Evolutionary conservation across 2,888 invertebrate species (phyloP).

Genomic region (Machimus rusticus): DNA sequence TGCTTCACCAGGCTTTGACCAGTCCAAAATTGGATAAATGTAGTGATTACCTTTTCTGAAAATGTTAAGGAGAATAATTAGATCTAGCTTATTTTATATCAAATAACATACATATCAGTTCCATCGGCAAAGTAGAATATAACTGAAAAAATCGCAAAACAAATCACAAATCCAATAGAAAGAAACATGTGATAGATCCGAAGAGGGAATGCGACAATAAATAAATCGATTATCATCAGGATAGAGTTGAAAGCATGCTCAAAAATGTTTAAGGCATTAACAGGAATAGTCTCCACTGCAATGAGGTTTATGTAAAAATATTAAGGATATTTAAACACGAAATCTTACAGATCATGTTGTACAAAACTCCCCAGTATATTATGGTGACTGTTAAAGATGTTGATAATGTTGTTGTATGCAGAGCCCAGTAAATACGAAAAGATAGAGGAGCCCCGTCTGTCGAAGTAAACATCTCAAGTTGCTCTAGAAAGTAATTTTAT

Average conservation of each 20-base stretch:
- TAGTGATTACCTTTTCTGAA: conserved; percentile 67
- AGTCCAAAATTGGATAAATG: conserved; percentile 80
- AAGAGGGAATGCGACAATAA: conserved; percentile 75
- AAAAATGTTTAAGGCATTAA: conserved; percentile 74
- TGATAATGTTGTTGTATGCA: conserved; percentile 72
- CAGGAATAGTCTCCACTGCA: conserved; percentile 67
- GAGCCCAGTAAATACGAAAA: conserved; percentile 72
- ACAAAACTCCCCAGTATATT: conserved; percentile 72
- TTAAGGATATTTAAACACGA: background rate
- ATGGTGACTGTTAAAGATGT: conserved; percentile 75
- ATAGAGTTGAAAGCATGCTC: conserved; percentile 79
- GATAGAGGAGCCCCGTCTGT: conserved; percentile 54
- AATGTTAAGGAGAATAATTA: conserved; percentile 1
- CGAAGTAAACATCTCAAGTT: conserved; percentile 2
- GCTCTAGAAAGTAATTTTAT: background rate
- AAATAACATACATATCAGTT: conserved; percentile 64
- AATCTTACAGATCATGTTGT: conserved; percentile 54
- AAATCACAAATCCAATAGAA: conserved; percentile 68
- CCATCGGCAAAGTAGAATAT: conserved; percentile 71
- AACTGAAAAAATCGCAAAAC: conserved; percentile 67
- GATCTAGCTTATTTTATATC: background rate
- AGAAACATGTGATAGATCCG: conserved; percentile 71
- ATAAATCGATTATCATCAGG: conserved; percentile 76
- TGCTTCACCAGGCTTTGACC: conserved; percentile 71
- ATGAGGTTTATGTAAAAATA: conserved; percentile 17